A percentile compares a stretch with the other conserved stretches of the same genome.
Conservation (phyloP, 2,113 vertebrate genomes). For the Tragelaphus imberbis region DNA sequence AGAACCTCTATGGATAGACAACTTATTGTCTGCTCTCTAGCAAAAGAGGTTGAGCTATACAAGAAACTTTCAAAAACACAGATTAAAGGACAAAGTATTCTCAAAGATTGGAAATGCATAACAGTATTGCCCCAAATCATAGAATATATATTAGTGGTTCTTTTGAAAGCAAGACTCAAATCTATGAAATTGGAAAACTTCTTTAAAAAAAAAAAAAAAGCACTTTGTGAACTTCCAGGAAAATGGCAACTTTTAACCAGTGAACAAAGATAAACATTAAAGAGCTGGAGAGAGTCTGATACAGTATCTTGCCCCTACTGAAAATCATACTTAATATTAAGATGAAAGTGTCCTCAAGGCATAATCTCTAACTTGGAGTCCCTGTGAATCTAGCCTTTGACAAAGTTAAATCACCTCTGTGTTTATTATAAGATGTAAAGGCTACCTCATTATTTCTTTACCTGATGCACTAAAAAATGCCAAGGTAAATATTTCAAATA, state of each 20-base stretch:
- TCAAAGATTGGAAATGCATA: conserved; percentile 41
- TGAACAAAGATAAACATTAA: conserved; percentile 48
- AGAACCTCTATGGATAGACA: conserved; percentile 18
- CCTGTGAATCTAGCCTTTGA: conserved; percentile 23
- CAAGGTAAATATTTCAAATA: conserved; percentile 28
- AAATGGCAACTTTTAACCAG: conserved; percentile 34
- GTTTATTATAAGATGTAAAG: conserved; percentile 21
- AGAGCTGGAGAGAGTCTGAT: neutral
- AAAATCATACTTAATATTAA: conserved; percentile 30
- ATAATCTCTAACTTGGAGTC: neutral
- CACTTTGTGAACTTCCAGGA: neutral
- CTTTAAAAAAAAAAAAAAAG: neutral
- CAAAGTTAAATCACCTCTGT: conserved; percentile 31
- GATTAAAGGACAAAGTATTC: conserved; percentile 43
- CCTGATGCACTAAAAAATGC: neutral
- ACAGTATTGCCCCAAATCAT: conserved; percentile 29
- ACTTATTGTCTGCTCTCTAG: conserved; percentile 27
- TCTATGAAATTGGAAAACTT: conserved; percentile 36
- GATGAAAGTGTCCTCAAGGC: conserved; percentile 40
- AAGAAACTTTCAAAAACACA: conserved; percentile 48
- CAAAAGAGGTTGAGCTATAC: conserved; percentile 29
- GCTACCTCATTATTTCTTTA: conserved; percentile 35
- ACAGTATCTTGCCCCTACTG: neutral
- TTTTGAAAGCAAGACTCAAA: conserved; percentile 42
- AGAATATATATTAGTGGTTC: conserved; percentile 2